A percentile compares a stretch with the other conserved stretches of the same genome.
These are phyloP conservation scores for Etia nguti DNA, from an alignment of 2,113 vertebrate species.

Conservation along the genomic window DNA sequence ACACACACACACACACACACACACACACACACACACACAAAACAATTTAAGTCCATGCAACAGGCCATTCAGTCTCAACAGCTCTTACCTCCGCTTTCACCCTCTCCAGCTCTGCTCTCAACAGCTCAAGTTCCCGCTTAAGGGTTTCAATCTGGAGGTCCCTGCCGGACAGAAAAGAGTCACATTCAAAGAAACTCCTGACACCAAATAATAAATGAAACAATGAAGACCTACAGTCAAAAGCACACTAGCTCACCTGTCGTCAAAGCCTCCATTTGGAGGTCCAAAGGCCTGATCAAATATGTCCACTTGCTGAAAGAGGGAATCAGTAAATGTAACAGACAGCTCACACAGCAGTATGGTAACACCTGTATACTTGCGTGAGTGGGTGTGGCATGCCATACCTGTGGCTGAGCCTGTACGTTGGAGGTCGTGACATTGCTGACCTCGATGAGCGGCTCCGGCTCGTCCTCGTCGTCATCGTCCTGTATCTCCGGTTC, in stretches of 20 bases:
- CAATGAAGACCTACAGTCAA: neutral
- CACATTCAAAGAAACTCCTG: neutral
- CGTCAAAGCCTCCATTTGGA: constrained; percentile 82
- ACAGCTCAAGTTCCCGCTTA: constrained; percentile 81
- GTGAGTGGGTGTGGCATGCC: neutral
- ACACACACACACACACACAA: neutral
- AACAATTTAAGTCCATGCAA: neutral
- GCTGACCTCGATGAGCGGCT: constrained; percentile 87
- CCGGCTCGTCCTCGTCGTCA: constrained; percentile 85
- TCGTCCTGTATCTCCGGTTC: constrained; percentile 75
- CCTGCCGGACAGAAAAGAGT: constrained; percentile 58
- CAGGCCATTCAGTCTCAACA: neutral
- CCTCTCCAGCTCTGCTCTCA: constrained; percentile 85
- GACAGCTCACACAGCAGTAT: neutral
- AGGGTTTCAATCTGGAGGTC: constrained; percentile 87
- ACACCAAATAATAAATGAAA: neutral
- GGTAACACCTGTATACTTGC: neutral
- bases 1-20: neutral
- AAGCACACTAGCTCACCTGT: constrained; percentile 73
- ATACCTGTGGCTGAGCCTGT: constrained; percentile 62
- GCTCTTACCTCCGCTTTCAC: constrained; percentile 85
- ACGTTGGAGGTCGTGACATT: constrained; percentile 47
- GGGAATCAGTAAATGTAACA: neutral
- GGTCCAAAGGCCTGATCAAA: constrained; percentile 93
- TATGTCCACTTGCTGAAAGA: constrained; percentile 74